These are phyloP conservation scores for Drosophila diplacantha DNA, from an alignment of 2,888 invertebrate genomes.

Conservation along the genomic window DNA sequence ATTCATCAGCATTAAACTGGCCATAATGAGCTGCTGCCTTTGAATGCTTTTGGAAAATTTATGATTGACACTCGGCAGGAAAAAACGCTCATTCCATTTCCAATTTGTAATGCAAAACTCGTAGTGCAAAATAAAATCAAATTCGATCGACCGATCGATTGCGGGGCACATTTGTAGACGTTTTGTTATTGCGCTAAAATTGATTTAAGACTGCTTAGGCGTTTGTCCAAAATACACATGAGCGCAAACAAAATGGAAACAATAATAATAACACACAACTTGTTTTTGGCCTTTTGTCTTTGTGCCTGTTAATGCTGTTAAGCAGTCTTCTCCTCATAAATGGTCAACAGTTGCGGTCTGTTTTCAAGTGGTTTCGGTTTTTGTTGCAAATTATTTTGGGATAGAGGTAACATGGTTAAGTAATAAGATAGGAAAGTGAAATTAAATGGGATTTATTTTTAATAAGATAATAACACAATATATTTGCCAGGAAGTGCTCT, in stretches of 20 bases:
- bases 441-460: neutral
- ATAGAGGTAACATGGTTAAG: neutral
- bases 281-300: conserved; percentile 18
- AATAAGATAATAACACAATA: too few relatives aligned
- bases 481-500: neutral
- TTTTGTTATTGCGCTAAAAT: conserved; percentile 25
- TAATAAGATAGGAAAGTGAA: conserved; percentile 11
- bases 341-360: conserved; percentile 29
- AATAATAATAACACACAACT: conserved; percentile 18
- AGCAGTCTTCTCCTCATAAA: conserved; percentile 35
- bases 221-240: conserved; percentile 33
- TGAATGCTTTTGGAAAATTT: conserved; percentile 52
- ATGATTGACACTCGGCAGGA: conserved; percentile 53
- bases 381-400: conserved; percentile 4
- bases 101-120: conserved; percentile 38
- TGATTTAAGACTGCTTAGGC: conserved; percentile 34
- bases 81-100: conserved; percentile 47
- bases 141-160: conserved; percentile 10
- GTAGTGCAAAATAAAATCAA: conserved; percentile 21
- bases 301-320: conserved; percentile 17
- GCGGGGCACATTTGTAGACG: conserved; percentile 9
- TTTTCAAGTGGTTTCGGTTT: conserved; percentile 11
- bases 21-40: conserved; percentile 38
- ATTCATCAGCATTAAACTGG: conserved; percentile 52
- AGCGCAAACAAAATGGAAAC: conserved; percentile 9